Evolutionary conservation across 2,797 vertebrate genomes (phyloP).

Genomic region (Tapera naevia): DNA sequence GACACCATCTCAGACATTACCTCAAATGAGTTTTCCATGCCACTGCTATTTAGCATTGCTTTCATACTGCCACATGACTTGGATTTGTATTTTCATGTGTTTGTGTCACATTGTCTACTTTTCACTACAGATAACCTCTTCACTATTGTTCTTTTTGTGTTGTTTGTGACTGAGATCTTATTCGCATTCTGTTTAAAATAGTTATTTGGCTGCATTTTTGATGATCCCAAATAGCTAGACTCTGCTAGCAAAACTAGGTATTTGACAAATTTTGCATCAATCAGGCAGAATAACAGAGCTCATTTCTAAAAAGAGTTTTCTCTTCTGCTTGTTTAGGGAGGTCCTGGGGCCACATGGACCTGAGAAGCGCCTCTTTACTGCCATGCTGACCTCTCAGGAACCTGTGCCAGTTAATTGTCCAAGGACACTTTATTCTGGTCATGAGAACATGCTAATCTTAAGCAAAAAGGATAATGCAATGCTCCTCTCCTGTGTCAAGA

Average conservation of each 20-base stretch:
- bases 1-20: neutral
- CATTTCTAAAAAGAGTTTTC: neutral
- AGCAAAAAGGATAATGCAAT: neutral
- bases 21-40: neutral
- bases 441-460: neutral
- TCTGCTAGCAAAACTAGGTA: neutral
- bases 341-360: neutral
- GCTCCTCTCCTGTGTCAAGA: neutral
- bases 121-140: neutral
- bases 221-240: neutral
- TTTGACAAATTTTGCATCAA: neutral
- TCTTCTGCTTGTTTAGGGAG: neutral
- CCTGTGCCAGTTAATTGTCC: neutral
- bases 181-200: neutral
- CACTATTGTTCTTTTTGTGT: neutral
- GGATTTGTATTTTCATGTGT: neutral
- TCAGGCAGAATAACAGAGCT: neutral
- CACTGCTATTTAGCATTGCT: neutral
- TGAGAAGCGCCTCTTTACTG: neutral
- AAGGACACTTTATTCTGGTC: neutral
- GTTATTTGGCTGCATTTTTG: neutral
- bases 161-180: neutral
- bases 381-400: neutral
- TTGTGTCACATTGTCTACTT: fast-evolving
- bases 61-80: neutral